Percentiles rank a stretch among this genome's conserved stretches.
These are phyloP conservation scores for Diogma glabrata DNA, from an alignment of 2,888 invertebrate genomes.

Conservation along the genomic window DNA sequence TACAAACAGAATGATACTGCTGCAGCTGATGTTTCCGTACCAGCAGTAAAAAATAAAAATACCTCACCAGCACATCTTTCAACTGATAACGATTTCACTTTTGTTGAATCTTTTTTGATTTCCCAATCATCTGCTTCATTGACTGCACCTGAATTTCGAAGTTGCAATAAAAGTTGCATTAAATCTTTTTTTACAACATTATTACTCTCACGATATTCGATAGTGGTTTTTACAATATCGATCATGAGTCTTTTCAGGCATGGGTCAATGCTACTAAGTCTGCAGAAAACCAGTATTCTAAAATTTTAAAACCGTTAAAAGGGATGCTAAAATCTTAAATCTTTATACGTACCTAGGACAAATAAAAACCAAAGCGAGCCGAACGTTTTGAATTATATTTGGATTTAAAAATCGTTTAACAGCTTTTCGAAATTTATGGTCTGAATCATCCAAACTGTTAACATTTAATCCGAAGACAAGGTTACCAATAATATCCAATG, in stretches of 20 bases:
- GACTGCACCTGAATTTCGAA: slow-evolving; percentile 34
- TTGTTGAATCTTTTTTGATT: slow-evolving; percentile 23
- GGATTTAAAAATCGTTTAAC: slow-evolving; percentile 17
- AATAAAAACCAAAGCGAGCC: slow-evolving; percentile 22
- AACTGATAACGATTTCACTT: slow-evolving; percentile 29
- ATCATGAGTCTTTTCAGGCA: slow-evolving; percentile 25
- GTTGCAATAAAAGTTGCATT: slow-evolving; percentile 37
- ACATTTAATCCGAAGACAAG: slow-evolving; percentile 38
- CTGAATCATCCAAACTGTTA: slow-evolving; percentile 32
- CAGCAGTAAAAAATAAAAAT: slow-evolving; percentile 37
- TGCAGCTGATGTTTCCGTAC: slow-evolving; percentile 37
- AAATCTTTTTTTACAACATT: slow-evolving; percentile 36
- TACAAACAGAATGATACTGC: slow-evolving; percentile 33
- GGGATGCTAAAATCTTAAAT: too few relatives aligned
- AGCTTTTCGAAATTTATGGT: slow-evolving; percentile 29
- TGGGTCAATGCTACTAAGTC: not conserved
- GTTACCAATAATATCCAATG: slow-evolving; percentile 38
- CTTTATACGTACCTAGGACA: slow-evolving; percentile 28
- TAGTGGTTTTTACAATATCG: slow-evolving; percentile 31
- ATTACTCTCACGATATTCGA: slow-evolving; percentile 33
- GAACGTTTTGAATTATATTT: slow-evolving; percentile 15
- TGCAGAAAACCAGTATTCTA: not conserved
- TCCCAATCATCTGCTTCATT: slow-evolving; percentile 28
- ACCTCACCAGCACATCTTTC: slow-evolving; percentile 32
- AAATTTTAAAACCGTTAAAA: too few relatives aligned